Base-by-base conservation (phyloP, 1,140 invertebrate species). In the Sycophila sp. region DNA sequence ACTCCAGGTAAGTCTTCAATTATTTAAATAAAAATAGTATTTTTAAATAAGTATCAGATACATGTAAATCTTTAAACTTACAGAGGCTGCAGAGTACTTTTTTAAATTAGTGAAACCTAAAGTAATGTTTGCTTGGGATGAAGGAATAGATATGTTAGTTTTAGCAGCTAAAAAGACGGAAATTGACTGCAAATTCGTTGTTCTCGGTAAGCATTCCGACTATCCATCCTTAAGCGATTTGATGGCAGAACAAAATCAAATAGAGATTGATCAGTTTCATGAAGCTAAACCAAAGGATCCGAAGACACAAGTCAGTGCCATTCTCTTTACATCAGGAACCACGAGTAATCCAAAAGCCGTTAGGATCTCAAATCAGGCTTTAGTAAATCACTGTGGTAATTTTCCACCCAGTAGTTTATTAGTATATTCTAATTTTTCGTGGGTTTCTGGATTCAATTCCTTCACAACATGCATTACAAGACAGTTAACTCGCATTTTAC, bases 51-150 rank as follows among this genome's bases (percentile, higher is more conserved):
- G 26, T 30, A 30, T 22, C 22, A 47, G 19, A 19, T 28, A 28
- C 13, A 4, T 53, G 15, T 51, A 11, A 51, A 26, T 13, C 11
- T 28, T 22, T 53, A 15, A 30, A 36, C 13, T 26, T 7, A 19
- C 38, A 59, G 56, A 6, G 1, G 19, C 17, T 7, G 62, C 62
- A 6, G 15, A 26, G 19, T 22, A 45, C n/a, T 65, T 70, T 24
- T 59, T 73, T 28, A 51, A 38, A 5, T 8, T 53, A 10, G n/a
- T 58, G 6, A 34, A 53, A 15, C 65, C 71, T 17, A 72, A 68
- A 40, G 24, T 72, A 36, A 68, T 68, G 15, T 73, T 73, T 34
- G 51, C 66, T 34, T 42, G 30, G 8, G 59, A 73, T 42, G 8
- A 22, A 13, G 7, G 10, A 4, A 34, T 63, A 1, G 51, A 65